phyloP scores from a whole-genome alignment of 2,888 invertebrate genomes.

The Papilio demoleus region DNA sequence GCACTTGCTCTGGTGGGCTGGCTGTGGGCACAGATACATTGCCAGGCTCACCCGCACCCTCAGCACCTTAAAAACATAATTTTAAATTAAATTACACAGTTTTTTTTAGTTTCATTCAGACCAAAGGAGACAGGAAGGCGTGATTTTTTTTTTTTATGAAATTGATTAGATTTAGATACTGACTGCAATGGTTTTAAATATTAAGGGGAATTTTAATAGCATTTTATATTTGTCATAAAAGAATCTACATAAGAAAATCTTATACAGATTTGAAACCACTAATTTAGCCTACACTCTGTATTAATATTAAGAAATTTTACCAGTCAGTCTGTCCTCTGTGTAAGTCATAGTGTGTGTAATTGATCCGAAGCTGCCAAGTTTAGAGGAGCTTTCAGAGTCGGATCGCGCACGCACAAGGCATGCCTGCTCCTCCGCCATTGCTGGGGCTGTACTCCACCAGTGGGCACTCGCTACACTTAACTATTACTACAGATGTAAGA shows the following conservation, averaged over 20 bases:
- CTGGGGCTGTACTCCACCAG: conserved; percentile 48
- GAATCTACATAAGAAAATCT: too few relatives aligned
- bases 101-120: too few relatives aligned
- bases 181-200: too few relatives aligned
- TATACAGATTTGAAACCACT: too few relatives aligned
- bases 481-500: conserved; percentile 47
- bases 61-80: conserved; percentile 53
- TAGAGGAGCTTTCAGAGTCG: conserved; percentile 76
- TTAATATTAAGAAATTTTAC: conserved; percentile 44
- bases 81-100: background rate
- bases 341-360: conserved; percentile 70
- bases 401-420: conserved; percentile 82
- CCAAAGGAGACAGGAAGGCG: too few relatives aligned
- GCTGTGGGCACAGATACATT: conserved; percentile 58
- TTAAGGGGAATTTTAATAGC: too few relatives aligned
- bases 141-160: too few relatives aligned
- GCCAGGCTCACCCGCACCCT: conserved; percentile 74
- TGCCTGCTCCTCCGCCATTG: conserved; percentile 85
- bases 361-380: conserved; percentile 71
- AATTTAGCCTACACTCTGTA: too few relatives aligned
- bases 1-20: conserved; percentile 60
- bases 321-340: conserved; percentile 67
- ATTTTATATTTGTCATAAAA: too few relatives aligned
- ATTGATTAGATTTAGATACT: too few relatives aligned
- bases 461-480: conserved; percentile 24